Base-by-base conservation (phyloP, 2,888 invertebrate species). In the Operophtera brumata region DNA sequence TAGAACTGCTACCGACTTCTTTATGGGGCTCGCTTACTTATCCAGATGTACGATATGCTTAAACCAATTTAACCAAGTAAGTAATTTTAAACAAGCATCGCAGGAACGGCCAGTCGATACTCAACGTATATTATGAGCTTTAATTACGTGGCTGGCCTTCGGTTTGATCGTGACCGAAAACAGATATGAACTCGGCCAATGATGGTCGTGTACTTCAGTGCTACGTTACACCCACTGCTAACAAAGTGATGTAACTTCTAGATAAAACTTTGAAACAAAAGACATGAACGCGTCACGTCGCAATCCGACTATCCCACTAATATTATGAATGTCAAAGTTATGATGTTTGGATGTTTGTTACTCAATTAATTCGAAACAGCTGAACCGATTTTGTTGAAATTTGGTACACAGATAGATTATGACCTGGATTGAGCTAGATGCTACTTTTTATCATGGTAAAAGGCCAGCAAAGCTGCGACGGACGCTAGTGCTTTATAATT, bases 11-110 rank as follows among this genome's bases (percentile, higher is more conserved):
- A 65, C 65, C 63, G 69, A 71, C 77, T 84, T 84, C 85, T 88
- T 88, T 88, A 88, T 82, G 79, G 73, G 70, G 69, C 73, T 71
- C 43, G 69, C 74, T 77, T 73, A 76, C 76, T 82, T 79, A 78
- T 65, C 67, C 67, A 79, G 82, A 81, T 79, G 67, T 70, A 76
- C 75, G 79, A 79, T 78, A 78, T 73, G 74, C 71, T 73, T 76
- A 75, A 80, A 80, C 78, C 75, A 81, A 86, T 84, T 83, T 77
- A 57, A 65, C 56, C 53, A 64, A 69, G 67, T 73, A 69, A 66
- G 67, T 70, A 67, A 70, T 76, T 75, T 75, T 62, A 72, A 70
- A 57, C 30, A 53, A 34, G 37, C 41, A 45, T 30, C 8, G 26
- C 30, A 39, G 25, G 37, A 46, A 54, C 35, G 14, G 12, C 25